Evolutionary conservation across 2,113 vertebrate species (phyloP).

Genomic region (Apeltes quadracus): DNA sequence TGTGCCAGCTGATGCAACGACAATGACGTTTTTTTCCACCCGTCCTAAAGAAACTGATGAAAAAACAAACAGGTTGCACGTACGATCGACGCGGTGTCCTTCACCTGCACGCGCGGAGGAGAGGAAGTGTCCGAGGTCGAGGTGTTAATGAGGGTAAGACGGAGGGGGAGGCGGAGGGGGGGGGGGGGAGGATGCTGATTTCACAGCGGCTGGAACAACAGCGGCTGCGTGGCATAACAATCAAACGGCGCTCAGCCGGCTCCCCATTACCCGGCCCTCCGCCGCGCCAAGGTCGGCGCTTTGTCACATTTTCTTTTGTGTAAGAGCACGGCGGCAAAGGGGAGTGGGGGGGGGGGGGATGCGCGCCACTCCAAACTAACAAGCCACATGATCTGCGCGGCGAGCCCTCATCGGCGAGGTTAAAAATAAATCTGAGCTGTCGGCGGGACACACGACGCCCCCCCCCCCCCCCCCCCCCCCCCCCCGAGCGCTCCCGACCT

Average conservation of each 20-base stretch:
- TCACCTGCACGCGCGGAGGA: slow-evolving; percentile 14
- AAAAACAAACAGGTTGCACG: slow-evolving; percentile 44
- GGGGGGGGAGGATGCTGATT: slow-evolving; percentile 39
- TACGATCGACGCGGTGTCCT: slow-evolving; percentile 44
- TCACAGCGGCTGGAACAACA: slow-evolving; percentile 47
- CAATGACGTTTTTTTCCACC: slow-evolving; percentile 65
- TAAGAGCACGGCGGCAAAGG: slow-evolving; percentile 23
- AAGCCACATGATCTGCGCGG: slow-evolving; percentile 70
- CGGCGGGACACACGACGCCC: slow-evolving; percentile 56
- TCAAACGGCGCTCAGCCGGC: slow-evolving; percentile 52
- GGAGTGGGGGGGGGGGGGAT: too few relatives aligned
- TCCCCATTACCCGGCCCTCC: slow-evolving; percentile 58
- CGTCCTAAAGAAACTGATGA: slow-evolving; percentile 51
- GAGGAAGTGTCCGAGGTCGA: slow-evolving; percentile 35
- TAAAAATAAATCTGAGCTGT: slow-evolving; percentile 80
- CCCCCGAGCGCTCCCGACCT: slow-evolving; percentile 67
- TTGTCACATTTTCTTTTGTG: slow-evolving; percentile 61
- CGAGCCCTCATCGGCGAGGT: slow-evolving; percentile 63
- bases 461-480: too few relatives aligned
- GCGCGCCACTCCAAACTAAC: slow-evolving; percentile 60
- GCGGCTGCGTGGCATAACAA: slow-evolving; percentile 68
- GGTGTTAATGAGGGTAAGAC: slow-evolving; percentile 61
- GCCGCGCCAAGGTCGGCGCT: slow-evolving; percentile 72
- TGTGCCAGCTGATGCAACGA: slow-evolving; percentile 63
- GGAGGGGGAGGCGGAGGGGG: slow-evolving; percentile 12